Evolutionary conservation across 53 echinoderm and acorn worm species (phyloP).

Genomic region (Actinopyga echinites): DNA sequence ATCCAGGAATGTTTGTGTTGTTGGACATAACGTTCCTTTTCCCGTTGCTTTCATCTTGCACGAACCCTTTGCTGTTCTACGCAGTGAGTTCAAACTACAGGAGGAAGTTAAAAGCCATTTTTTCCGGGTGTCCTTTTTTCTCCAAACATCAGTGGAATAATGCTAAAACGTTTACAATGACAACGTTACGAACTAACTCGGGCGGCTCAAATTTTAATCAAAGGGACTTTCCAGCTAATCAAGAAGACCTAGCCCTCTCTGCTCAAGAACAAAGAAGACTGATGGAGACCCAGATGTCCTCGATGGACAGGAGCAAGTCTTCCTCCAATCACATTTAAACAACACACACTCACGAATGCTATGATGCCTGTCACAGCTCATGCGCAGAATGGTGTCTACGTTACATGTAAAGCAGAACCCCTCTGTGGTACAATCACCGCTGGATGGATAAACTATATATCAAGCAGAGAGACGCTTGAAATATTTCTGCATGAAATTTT

Average conservation of each 20-base stretch:
- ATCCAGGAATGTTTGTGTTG: slow-evolving; percentile 57
- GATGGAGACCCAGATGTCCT: not conserved
- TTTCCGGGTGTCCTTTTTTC: slow-evolving; percentile 52
- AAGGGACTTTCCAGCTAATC: not conserved
- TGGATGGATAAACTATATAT: too few relatives aligned
- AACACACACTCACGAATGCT: too few relatives aligned
- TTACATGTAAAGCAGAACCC: too few relatives aligned
- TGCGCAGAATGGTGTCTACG: too few relatives aligned
- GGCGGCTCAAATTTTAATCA: not conserved
- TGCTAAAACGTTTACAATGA: slow-evolving; percentile 61
- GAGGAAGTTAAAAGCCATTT: slow-evolving; percentile 68
- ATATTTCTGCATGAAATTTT: too few relatives aligned
- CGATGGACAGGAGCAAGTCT: not conserved
- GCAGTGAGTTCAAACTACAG: slow-evolving; percentile 94
- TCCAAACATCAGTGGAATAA: slow-evolving; percentile 50
- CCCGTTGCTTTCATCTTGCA: slow-evolving; percentile 68
- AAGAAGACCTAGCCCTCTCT: not conserved
- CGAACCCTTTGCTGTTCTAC: slow-evolving; percentile 82
- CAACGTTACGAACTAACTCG: slow-evolving; percentile 55
- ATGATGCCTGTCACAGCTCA: too few relatives aligned
- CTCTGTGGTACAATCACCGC: too few relatives aligned
- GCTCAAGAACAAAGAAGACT: not conserved
- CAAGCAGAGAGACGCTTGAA: too few relatives aligned
- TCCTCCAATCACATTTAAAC: not conserved
- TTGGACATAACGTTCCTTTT: slow-evolving; percentile 68